Conservation (phyloP, 2,113 vertebrate species). For the Ptychochromis oligacanthus region DNA sequence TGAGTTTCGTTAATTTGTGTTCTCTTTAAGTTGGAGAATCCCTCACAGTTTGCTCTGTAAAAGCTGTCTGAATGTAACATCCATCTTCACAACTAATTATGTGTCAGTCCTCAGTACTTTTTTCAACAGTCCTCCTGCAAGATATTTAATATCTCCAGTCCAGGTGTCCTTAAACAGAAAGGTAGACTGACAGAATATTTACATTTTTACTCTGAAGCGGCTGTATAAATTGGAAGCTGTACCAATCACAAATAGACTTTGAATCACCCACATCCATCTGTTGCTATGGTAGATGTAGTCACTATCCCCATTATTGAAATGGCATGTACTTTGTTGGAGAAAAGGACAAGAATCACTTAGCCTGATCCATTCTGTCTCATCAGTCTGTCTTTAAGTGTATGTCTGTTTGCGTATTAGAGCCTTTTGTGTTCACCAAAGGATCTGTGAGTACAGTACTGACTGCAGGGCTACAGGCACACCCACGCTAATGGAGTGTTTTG, state of each 20-base stretch:
- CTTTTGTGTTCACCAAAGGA: conserved; percentile 26
- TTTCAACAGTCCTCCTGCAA: neutral
- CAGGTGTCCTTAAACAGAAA: neutral
- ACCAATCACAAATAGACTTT: neutral
- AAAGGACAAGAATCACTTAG: conserved; percentile 19
- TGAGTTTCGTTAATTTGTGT: neutral
- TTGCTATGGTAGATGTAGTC: neutral
- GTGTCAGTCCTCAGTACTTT: neutral
- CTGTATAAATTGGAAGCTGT: neutral
- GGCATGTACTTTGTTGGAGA: neutral
- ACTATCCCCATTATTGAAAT: neutral
- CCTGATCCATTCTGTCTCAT: conserved; percentile 11
- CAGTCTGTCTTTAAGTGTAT: conserved; percentile 15
- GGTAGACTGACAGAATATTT: neutral
- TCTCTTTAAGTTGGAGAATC: neutral
- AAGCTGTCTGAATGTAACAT: too few species aligned
- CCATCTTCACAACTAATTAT: too few species aligned
- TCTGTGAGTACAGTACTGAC: conserved; percentile 42
- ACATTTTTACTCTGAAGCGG: neutral
- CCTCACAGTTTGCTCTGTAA: too few species aligned
- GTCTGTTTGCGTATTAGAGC: conserved; percentile 15
- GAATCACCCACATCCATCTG: neutral
- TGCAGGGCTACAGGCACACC: conserved; percentile 59
- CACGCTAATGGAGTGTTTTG: conserved; percentile 65
- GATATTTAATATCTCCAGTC: neutral